These are phyloP conservation scores for Tapera naevia DNA, from an alignment of 2,797 vertebrate genomes.

Conservation along the genomic window DNA sequence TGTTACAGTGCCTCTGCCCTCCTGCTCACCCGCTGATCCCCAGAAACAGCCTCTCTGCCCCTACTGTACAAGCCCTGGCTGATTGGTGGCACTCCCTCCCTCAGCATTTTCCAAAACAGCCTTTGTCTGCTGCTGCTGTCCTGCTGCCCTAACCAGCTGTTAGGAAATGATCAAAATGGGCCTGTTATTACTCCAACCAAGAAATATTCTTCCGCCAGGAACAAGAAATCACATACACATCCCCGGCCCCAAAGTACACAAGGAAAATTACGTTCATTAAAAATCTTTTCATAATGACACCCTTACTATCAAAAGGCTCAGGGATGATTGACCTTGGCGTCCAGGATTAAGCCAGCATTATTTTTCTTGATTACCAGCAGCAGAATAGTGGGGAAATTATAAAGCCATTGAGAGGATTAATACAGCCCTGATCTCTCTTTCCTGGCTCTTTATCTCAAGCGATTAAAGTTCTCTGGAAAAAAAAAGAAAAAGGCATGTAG, in stretches of 20 bases:
- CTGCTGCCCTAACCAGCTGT: conserved; percentile 22
- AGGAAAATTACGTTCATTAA: conserved; percentile 44
- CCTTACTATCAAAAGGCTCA: conserved; percentile 60
- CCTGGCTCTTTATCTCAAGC: conserved; percentile 76
- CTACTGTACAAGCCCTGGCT: not conserved
- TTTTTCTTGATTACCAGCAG: conserved; percentile 77
- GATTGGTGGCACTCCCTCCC: not conserved
- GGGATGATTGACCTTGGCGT: conserved; percentile 70
- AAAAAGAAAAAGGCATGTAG: conserved; percentile 54
- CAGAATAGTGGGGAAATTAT: conserved; percentile 75
- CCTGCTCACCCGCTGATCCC: not conserved
- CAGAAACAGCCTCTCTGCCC: not conserved
- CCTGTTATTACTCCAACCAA: conserved; percentile 14
- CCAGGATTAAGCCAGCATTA: conserved; percentile 72
- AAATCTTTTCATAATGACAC: conserved; percentile 48
- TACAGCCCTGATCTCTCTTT: conserved; percentile 74
- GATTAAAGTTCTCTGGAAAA: conserved; percentile 75
- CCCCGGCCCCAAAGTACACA: not conserved
- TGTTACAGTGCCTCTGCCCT: not conserved
- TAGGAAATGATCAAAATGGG: conserved; percentile 15
- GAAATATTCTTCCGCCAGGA: conserved; percentile 20
- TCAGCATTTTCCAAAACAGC: not conserved
- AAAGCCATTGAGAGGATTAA: conserved; percentile 81
- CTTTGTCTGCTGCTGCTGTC: not conserved
- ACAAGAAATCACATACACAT: not conserved